phyloP scores from a whole-genome alignment of 2,113 vertebrate species.

The Rhizomys pruinosus region DNA sequence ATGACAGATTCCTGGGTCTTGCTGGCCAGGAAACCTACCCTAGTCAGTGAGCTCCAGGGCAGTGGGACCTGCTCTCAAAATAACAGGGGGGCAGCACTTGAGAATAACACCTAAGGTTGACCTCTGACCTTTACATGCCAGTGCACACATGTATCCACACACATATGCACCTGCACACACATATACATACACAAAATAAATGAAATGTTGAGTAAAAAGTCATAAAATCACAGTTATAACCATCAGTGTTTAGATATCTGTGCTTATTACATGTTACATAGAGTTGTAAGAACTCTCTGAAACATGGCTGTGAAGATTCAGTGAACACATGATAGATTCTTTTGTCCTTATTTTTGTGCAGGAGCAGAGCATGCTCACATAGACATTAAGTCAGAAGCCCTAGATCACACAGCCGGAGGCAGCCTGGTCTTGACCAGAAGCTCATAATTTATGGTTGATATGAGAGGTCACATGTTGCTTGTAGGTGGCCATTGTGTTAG shows the following conservation, averaged over 20 bases:
- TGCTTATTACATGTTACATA: too few relatives aligned
- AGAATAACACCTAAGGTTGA: neutral
- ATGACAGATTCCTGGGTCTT: neutral
- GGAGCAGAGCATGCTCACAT: too few relatives aligned
- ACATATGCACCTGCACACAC: neutral
- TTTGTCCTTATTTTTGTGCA: neutral
- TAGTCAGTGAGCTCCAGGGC: too few relatives aligned
- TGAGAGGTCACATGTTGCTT: neutral
- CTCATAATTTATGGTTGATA: neutral
- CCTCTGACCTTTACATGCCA: too few relatives aligned
- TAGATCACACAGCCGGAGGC: neutral
- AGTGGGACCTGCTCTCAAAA: neutral
- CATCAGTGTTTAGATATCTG: neutral
- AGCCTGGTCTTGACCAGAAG: neutral
- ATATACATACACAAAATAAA: neutral
- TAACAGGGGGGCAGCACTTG: neutral
- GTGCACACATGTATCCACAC: too few relatives aligned
- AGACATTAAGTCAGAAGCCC: neutral
- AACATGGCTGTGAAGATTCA: too few relatives aligned
- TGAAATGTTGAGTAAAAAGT: neutral
- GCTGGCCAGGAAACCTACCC: neutral
- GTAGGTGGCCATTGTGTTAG: too few relatives aligned
- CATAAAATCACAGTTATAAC: neutral
- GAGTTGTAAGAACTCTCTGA: neutral
- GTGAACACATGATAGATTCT: too few relatives aligned